phyloP scores from a whole-genome alignment of 2,797 vertebrate genomes.

The Spinus olivaceus region DNA sequence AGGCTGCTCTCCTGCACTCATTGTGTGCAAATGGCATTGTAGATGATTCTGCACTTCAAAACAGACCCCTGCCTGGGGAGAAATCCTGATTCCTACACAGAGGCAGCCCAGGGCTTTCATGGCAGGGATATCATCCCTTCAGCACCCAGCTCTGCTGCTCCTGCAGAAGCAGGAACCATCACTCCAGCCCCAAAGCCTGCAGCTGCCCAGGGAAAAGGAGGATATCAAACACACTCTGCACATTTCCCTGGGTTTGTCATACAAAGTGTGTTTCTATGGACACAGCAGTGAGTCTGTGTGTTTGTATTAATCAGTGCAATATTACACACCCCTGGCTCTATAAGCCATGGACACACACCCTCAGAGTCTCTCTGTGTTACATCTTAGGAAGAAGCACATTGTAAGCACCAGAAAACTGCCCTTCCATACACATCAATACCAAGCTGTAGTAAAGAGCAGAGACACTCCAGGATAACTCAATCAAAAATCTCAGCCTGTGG shows the following conservation, averaged over 20 bases:
- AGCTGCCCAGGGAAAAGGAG: background rate
- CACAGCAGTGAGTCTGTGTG: background rate
- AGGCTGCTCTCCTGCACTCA: background rate
- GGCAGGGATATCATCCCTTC: background rate
- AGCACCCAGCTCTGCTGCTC: background rate
- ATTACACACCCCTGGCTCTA: rapidly evolving
- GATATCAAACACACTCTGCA: background rate
- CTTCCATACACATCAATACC: background rate
- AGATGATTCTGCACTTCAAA: background rate
- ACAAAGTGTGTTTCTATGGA: background rate
- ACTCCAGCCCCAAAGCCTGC: no score
- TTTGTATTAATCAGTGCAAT: background rate
- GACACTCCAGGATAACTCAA: background rate
- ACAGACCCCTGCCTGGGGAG: rapidly evolving
- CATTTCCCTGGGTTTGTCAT: rapidly evolving
- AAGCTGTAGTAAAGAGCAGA: background rate
- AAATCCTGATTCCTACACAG: background rate
- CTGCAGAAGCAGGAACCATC: background rate
- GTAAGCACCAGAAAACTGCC: background rate
- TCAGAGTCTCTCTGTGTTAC: rapidly evolving
- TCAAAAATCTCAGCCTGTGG: background rate
- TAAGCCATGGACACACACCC: background rate
- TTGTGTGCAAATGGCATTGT: background rate
- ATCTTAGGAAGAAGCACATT: rapidly evolving
- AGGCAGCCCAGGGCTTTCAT: rapidly evolving